Conservation (phyloP, 2,888 invertebrate genomes). For the Noctuana brunneofusca region DNA sequence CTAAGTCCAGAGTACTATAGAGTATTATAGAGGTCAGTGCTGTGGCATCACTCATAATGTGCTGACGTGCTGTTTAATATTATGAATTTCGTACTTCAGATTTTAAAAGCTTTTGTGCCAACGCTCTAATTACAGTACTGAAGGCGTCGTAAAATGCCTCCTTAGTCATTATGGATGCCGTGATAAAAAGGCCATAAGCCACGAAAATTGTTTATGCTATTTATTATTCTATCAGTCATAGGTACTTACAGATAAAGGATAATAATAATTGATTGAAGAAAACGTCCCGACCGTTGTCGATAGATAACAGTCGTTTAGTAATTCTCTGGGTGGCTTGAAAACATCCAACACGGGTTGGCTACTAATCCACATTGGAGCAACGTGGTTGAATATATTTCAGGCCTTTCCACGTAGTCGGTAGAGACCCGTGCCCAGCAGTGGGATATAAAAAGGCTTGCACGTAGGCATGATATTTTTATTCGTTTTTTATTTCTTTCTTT, state of each 20-base stretch:
- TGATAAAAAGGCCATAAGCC: constrained; percentile 71
- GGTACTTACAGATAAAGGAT: background rate
- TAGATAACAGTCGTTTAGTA: too few species aligned
- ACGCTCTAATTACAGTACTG: constrained; percentile 68
- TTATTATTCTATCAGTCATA: constrained; percentile 47
- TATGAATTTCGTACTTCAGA: constrained; percentile 4
- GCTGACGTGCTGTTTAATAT: constrained; percentile 9
- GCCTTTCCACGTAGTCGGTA: too few species aligned
- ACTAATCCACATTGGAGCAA: too few species aligned
- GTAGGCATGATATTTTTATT: too few species aligned
- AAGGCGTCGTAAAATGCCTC: constrained; percentile 73
- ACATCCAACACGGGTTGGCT: too few species aligned
- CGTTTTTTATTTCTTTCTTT: background rate
- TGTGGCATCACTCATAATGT: background rate
- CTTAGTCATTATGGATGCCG: constrained; percentile 74
- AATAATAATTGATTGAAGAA: constrained; percentile 7
- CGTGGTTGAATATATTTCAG: too few species aligned
- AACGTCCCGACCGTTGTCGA: too few species aligned
- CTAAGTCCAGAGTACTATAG: too few species aligned
- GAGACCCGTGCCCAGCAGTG: too few species aligned
- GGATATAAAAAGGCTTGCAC: too few species aligned
- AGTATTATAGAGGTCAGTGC: too few species aligned
- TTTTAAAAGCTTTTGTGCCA: constrained; percentile 66
- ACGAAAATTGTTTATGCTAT: constrained; percentile 72
- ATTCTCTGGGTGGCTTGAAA: too few species aligned